Base-by-base conservation (phyloP, 2,113 vertebrate genomes). In the Laticauda colubrina region DNA sequence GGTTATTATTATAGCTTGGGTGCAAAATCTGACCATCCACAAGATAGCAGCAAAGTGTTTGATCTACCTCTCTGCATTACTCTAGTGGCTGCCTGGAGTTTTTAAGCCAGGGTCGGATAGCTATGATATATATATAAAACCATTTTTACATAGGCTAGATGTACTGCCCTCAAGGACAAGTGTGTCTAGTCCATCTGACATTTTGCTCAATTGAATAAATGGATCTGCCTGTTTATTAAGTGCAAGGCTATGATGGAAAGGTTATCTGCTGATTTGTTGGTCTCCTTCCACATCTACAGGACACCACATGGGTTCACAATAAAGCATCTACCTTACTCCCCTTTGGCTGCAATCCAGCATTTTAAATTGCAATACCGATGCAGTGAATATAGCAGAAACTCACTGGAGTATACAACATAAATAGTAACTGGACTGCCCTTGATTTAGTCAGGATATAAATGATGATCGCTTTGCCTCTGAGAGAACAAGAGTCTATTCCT, bases 371-470 rank as follows among this genome's bases (percentile, higher is more conserved):
- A 92, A 88, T 69, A 51, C 86, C 8, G 18, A 56, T 92, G 91
- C 75, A 92, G 53, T 18, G n/a, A 69, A 89, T 43, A 92, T 26
- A 75, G 61, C 51, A 81, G 88, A 89, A 89, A 88, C 75, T 53
- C 51, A 81, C 51, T 26, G 51, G 34, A 18, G 48, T 89, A 45
- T n/a, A 88, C 87, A 92, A 88, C 87, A 92, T 92, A 92, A 92
- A 89, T 89, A 75, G 87, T 88, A 54, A 34, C 45, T 55, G 86
- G 91, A 88, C 48, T 69, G 51, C 87, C 91, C 87, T 92, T 92
- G 87, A 92, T 89, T 89, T 89, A 92, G 91, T 87, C 91, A 89
- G 61, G 87, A 53, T 75, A 92, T 92, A 92, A 92, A 92, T 89
- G 91, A 81, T 56, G 91, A 89, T 88, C 29, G 34, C 59, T 92